Evolutionary conservation across 2,888 invertebrate species (phyloP).

Genomic region (Metellina segmentata): DNA sequence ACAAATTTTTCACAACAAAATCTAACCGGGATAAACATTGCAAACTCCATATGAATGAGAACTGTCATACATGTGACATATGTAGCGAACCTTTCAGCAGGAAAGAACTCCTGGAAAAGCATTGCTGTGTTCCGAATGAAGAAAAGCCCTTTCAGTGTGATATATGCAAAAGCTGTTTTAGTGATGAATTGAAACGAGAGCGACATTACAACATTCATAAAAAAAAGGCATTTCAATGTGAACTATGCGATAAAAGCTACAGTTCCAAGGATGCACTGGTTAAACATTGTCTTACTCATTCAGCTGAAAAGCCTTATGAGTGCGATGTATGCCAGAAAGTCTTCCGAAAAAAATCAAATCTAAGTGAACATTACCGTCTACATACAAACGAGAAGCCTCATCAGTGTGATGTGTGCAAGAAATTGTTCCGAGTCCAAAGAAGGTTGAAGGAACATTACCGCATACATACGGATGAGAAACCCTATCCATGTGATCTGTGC

Average conservation of each 20-base stretch:
- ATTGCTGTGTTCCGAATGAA: too few species aligned
- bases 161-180: too few species aligned
- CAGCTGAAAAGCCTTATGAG: not conserved
- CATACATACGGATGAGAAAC: slow-evolving; percentile 3
- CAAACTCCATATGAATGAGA: too few species aligned
- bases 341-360: not conserved
- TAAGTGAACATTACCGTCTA: not conserved
- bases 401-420: not conserved
- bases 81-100: too few species aligned
- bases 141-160: too few species aligned
- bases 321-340: not conserved
- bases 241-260: not conserved
- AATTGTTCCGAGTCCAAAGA: not conserved
- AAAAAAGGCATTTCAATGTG: not conserved
- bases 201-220: too few species aligned
- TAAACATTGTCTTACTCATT: not conserved
- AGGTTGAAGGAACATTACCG: not conserved
- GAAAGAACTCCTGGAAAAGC: too few species aligned
- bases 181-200: too few species aligned
- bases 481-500: not conserved
- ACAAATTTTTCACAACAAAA: too few species aligned
- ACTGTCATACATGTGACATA: too few species aligned
- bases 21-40: too few species aligned
- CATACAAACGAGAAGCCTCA: slow-evolving; percentile 7
- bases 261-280: not conserved